Percentiles rank a stretch among this genome's conserved stretches.
Evolutionary conservation across 2,797 vertebrate species (phyloP).

Genomic region (Oreochromis mossambicus): DNA sequence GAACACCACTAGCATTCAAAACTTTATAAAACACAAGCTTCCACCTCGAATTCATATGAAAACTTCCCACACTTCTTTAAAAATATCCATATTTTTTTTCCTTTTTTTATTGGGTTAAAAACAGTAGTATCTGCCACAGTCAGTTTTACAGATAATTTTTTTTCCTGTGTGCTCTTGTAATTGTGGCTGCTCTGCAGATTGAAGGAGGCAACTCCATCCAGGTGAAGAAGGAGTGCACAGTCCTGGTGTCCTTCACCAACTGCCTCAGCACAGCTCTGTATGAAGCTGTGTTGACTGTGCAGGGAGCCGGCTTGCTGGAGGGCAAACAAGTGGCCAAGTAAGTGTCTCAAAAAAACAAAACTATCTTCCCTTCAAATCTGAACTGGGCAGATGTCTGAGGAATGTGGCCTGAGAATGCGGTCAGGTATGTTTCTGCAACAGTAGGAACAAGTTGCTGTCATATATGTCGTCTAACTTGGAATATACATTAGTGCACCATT

Average conservation of each 20-base stretch:
- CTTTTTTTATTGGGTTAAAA: not conserved
- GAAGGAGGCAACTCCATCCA: constrained; percentile 45
- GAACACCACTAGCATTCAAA: not conserved
- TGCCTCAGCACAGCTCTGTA: not conserved
- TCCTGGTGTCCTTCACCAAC: constrained; percentile 51
- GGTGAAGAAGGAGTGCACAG: constrained; percentile 20
- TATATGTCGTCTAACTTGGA: not conserved
- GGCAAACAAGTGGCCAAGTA: constrained; percentile 43
- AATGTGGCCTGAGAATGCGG: constrained; percentile 39
- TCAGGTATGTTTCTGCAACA: not conserved
- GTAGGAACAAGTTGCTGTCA: not conserved
- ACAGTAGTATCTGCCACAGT: not conserved
- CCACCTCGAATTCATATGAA: not conserved
- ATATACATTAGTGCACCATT: no score
- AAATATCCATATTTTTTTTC: not conserved
- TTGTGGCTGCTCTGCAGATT: constrained; percentile 35
- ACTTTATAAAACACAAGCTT: not conserved
- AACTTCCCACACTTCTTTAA: not conserved
- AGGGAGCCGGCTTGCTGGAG: constrained; percentile 52
- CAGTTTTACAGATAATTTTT: not conserved
- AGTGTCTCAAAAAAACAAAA: not conserved
- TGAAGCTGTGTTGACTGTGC: constrained; percentile 43
- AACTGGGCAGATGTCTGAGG: not conserved
- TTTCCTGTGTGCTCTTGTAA: not conserved
- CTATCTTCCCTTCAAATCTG: not conserved